Conservation (phyloP, 2,113 vertebrate genomes). For the Chionomys nivalis region DNA sequence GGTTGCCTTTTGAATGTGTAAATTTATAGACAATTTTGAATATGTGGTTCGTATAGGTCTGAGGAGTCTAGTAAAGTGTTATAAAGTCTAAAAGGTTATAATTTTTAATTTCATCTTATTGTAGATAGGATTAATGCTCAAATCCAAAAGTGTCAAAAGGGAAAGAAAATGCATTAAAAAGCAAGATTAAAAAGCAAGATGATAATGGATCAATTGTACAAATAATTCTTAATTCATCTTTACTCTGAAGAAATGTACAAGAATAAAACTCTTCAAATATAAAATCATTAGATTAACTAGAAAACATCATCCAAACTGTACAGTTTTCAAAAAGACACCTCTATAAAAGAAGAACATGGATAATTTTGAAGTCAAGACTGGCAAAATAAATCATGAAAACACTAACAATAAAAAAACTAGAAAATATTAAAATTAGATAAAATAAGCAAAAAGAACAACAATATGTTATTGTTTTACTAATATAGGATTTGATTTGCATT, state of each 20-base stretch:
- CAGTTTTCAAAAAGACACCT: not conserved
- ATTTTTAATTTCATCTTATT: not conserved
- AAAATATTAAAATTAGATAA: not conserved
- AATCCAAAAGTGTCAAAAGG: not conserved
- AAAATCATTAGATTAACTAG: constrained; percentile 4
- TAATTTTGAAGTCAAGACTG: not conserved
- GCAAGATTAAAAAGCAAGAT: not conserved
- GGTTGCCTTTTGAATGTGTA: not conserved
- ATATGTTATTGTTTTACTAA: not conserved
- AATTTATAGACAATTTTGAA: not conserved
- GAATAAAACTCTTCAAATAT: not conserved
- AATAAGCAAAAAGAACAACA: not conserved
- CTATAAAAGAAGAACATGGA: not conserved
- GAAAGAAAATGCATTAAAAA: not conserved
- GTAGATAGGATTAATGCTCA: not conserved
- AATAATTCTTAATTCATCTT: not conserved
- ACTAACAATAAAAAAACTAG: not conserved
- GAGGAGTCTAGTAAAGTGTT: not conserved
- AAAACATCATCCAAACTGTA: not conserved
- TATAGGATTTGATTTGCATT: not conserved
- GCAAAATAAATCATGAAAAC: not conserved
- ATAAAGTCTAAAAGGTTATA: not conserved
- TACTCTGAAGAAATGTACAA: not conserved
- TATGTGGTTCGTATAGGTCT: not conserved
- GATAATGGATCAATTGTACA: not conserved